Percentiles rank a stretch among this genome's conserved stretches.
These are phyloP conservation scores for Leucoraja ocellata DNA, from an alignment of 2,797 vertebrate species.

Conservation along the genomic window DNA sequence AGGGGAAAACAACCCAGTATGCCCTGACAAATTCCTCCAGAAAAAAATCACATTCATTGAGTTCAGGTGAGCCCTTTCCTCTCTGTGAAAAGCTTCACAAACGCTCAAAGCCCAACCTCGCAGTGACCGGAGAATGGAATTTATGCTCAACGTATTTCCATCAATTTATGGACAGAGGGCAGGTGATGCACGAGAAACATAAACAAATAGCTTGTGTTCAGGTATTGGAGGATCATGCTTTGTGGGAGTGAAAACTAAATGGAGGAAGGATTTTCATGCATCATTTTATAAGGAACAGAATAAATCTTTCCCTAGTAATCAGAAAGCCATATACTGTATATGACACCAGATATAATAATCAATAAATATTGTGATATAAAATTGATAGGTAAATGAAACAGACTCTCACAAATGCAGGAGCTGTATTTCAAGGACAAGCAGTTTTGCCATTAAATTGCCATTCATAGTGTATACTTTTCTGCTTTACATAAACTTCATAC, in stretches of 20 bases:
- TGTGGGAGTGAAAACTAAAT: not conserved
- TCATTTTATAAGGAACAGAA: not conserved
- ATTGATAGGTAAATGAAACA: constrained; percentile 30
- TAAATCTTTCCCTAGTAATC: not conserved
- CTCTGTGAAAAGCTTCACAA: not conserved
- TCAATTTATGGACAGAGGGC: not conserved
- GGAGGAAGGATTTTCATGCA: not conserved
- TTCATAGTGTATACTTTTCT: not conserved
- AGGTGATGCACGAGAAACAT: too few species aligned
- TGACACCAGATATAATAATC: not conserved
- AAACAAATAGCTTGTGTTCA: not conserved
- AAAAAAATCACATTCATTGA: not conserved
- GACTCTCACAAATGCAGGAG: not conserved
- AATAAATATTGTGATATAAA: constrained; percentile 12
- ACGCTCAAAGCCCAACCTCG: not conserved
- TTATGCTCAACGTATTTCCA: not conserved
- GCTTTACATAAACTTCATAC: constrained; percentile 22
- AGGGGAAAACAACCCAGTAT: not conserved
- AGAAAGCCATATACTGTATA: not conserved
- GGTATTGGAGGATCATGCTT: not conserved
- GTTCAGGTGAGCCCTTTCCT: not conserved
- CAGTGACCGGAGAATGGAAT: too few species aligned
- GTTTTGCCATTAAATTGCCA: constrained; percentile 20
- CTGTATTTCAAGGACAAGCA: not conserved
- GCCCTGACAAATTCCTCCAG: not conserved